These are phyloP conservation scores for Acropternis orthonyx DNA, from an alignment of 2,797 vertebrate genomes.

Conservation along the genomic window DNA sequence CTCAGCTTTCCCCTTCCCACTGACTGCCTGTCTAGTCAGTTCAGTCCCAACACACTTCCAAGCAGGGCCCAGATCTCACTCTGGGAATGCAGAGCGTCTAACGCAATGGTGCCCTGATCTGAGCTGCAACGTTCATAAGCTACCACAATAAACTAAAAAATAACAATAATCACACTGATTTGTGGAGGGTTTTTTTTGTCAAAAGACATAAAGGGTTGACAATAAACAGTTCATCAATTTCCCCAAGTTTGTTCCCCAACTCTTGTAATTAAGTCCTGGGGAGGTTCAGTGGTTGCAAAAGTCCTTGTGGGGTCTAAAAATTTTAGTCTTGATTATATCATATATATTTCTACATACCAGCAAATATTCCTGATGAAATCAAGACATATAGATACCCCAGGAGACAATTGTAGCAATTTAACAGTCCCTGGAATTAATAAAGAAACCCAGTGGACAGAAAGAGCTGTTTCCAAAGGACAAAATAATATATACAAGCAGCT, in stretches of 20 bases:
- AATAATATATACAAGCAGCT: not conserved
- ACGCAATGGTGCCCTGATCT: not conserved
- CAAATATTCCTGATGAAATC: slow-evolving; percentile 33
- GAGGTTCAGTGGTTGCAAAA: slow-evolving; percentile 11
- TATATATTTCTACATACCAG: slow-evolving; percentile 6
- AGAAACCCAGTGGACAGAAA: not conserved
- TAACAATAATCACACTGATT: slow-evolving; percentile 29
- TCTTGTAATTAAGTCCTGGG: slow-evolving; percentile 21
- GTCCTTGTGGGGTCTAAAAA: not conserved
- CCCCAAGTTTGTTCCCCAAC: slow-evolving; percentile 4
- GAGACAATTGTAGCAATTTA: not conserved
- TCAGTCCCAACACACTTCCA: not conserved
- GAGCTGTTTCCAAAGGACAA: not conserved
- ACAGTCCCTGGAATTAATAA: not conserved
- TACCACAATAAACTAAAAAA: slow-evolving; percentile 15
- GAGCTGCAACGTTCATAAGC: slow-evolving; percentile 20
- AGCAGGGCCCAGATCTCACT: not conserved
- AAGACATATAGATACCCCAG: not conserved
- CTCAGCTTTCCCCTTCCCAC: not conserved
- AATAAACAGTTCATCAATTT: slow-evolving; percentile 51
- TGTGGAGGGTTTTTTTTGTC: not conserved
- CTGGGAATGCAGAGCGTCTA: not conserved
- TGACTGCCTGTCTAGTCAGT: not conserved
- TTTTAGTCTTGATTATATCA: not conserved
- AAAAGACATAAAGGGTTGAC: slow-evolving; percentile 7